Base-by-base conservation (phyloP, 2,113 vertebrate species). In the Psephotus haematonotus region DNA sequence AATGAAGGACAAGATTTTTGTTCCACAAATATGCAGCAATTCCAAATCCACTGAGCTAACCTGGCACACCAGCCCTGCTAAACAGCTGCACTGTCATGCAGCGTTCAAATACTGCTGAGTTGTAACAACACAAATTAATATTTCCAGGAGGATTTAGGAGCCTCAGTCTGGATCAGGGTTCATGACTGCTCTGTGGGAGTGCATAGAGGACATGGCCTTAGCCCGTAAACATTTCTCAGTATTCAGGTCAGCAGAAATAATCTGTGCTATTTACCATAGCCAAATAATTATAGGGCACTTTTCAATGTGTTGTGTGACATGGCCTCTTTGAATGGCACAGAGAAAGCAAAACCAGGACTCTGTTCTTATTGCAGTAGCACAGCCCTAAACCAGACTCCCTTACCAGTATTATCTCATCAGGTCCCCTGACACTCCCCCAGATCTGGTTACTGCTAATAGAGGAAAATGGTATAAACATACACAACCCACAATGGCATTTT, bases 191-290 rank as follows among this genome's bases (percentile, higher is more conserved):
- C 59, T 59, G 1, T 0, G 1, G 49, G 37, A 87, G 62, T 13
- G 11, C 0, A 0, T 15, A 28, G 79, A 81, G 82, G 37, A 60
- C 44, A 5, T 2, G 15, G 59, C 53, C 75, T 74, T 37, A 85
- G 41, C 31, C 41, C 2, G 0, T 24, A 67, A 93, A 53, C 4
- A 8, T 86, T 92, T 83, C 55, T 90, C 53, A 80, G 37, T 44
- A 68, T 77, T 88, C 70, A 55, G 39, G n/a, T 55, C 70, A 91
- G 74, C 78, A 92, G 57, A 87, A 89, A 17, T 59, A 47, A 87
- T 33, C 74, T 65, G 17, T 25, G 1, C 49, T 79, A 6, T 91
- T 85, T 91, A 46, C 79, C 9, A 3, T 11, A 84, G 41, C 20
- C 78, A 85, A 3, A 18, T 84, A 88, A 87, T 84, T 88, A 63